Evolutionary conservation across 2,888 invertebrate species (phyloP).

Genomic region (Synanthedon tipuliformis): DNA sequence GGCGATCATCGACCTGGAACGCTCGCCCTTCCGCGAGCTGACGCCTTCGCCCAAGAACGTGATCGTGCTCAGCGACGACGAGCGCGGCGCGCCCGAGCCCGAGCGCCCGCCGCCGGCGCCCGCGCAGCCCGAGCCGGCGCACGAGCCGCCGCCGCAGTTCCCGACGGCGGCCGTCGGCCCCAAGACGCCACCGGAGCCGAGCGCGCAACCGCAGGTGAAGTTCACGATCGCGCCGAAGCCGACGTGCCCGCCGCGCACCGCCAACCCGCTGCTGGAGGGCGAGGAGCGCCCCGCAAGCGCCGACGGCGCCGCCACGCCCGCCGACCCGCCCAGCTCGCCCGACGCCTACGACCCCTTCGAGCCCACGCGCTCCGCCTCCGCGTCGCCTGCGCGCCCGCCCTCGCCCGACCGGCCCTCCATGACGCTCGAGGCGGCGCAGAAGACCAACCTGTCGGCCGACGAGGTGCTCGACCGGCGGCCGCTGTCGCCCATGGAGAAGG

Average conservation of each 20-base stretch:
- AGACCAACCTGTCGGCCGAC: slow-evolving; percentile 59
- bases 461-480: slow-evolving; percentile 57
- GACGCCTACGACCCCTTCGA: slow-evolving; percentile 93
- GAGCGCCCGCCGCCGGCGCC: slow-evolving; percentile 24
- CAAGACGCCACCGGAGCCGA: slow-evolving; percentile 18
- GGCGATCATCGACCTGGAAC: slow-evolving; percentile 86
- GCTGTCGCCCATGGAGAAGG: slow-evolving; percentile 71
- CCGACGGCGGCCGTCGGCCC: slow-evolving; percentile 13
- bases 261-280: slow-evolving; percentile 75
- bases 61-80: slow-evolving; percentile 87
- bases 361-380: slow-evolving; percentile 85
- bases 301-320: slow-evolving; percentile 41
- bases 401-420: slow-evolving; percentile 29
- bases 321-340: slow-evolving; percentile 71
- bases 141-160: slow-evolving; percentile 11
- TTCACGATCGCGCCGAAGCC: slow-evolving; percentile 11
- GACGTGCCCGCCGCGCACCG: slow-evolving; percentile 64
- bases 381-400: slow-evolving; percentile 19
- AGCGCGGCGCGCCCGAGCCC: slow-evolving; percentile 61
- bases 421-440: slow-evolving; percentile 61
- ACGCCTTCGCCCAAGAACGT: slow-evolving; percentile 84
- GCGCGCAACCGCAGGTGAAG: slow-evolving; percentile 10
- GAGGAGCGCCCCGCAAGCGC: slow-evolving; percentile 73
- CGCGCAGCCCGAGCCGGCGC: slow-evolving; percentile 17
- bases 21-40: slow-evolving; percentile 86